These are phyloP conservation scores for Tenualosa ilisha DNA, from an alignment of 2,797 vertebrate species.

Conservation along the genomic window DNA sequence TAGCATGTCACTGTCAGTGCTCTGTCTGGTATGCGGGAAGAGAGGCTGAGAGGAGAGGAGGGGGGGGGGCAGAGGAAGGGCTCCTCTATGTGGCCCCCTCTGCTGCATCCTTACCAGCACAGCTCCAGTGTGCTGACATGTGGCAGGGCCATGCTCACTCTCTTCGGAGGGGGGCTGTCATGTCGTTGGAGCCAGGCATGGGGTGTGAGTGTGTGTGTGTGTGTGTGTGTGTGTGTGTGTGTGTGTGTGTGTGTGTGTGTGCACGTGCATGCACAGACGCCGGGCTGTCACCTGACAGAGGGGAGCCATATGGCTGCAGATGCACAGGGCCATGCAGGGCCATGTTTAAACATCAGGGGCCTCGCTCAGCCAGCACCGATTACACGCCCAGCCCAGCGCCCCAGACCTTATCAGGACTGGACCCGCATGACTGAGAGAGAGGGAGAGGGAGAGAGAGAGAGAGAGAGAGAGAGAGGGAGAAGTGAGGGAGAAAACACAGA, in stretches of 20 bases:
- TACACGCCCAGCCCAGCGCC: conserved; percentile 28
- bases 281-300: conserved; percentile 40
- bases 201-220: background rate
- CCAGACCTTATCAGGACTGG: conserved; percentile 40
- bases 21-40: background rate
- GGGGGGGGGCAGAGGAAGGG: conserved; percentile 6
- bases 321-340: conserved; percentile 31
- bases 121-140: conserved; percentile 4
- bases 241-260: too few relatives aligned
- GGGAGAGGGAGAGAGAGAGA: background rate
- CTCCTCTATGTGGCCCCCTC: background rate
- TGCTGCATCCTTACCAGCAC: background rate
- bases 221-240: background rate
- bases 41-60: conserved; percentile 18
- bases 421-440: background rate
- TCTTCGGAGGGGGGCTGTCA: conserved; percentile 28
- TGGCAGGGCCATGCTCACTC: conserved; percentile 16
- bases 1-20: background rate
- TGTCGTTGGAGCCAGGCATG: conserved; percentile 32
- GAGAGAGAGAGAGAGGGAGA: background rate
- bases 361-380: conserved; percentile 21
- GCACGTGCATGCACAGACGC: conserved; percentile 39
- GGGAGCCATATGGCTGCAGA: conserved; percentile 49
- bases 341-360: conserved; percentile 40
- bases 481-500: background rate